Base-by-base conservation (phyloP, 2,113 vertebrate genomes). In the Zapornia atra region DNA sequence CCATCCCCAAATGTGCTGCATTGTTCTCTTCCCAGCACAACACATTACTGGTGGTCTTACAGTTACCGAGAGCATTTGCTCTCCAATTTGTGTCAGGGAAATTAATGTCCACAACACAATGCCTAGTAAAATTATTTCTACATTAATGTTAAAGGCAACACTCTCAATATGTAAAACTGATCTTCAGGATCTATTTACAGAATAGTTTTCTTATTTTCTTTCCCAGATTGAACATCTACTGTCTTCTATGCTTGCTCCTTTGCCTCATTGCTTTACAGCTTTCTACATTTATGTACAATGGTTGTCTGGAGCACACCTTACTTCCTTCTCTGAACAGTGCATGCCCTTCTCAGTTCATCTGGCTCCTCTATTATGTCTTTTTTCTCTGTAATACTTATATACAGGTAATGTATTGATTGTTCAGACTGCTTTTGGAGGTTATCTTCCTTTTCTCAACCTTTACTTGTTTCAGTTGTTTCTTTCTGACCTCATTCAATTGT, bases 11-110 rank as follows among this genome's bases (percentile, higher is more conserved):
- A 75, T 90, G 46, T 59, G 20, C 40, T 75, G 15, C 33, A 72
- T 86, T 89, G 68, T 89, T 90, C 72, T 72, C 25, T 76, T 94
- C 66, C 80, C 53, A 88, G 34, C 38, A 36, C 38, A 69, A 40
- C 2, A 3, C 29, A 46, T 25, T 59, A 51, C 29, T 86, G 63
- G 34, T 80, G 38, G 72, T 72, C 87, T 86, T 64, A 63, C 8
- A 86, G 44, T 54, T 75, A 54, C 53, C 36, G 80, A 51, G n/a
- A 82, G 6, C 25, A 76, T 91, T 91, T 83, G n/a, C 21, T 86
- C 10, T 76, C 36, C 31, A 29, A 2, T 82, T 88, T 54, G 15
- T 19, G 5, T 56, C 33, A 78, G 22, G 26, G 46, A 82, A 94
- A 85, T 82, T 65, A 29, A 78, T 54, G n/a, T 54, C 15, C 11